phyloP scores from a whole-genome alignment of 2,113 vertebrate species.

The Pedetes capensis region DNA sequence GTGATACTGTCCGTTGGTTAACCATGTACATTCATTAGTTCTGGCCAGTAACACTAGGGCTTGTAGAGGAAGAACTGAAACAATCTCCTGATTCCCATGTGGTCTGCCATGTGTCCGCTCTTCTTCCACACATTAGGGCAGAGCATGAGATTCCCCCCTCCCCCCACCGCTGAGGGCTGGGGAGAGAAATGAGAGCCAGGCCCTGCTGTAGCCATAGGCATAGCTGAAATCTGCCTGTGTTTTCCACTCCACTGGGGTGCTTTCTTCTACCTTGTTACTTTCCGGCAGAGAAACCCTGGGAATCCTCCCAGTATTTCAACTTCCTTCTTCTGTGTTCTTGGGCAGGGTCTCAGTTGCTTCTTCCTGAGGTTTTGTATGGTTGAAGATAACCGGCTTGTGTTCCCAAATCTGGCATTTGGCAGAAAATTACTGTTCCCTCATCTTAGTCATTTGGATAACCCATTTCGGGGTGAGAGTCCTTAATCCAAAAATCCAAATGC shows the following conservation, averaged over 20 bases:
- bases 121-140: background rate
- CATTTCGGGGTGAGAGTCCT: background rate
- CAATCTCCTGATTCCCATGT: background rate
- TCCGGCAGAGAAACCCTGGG: background rate
- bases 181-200: background rate
- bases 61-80: background rate
- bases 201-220: background rate
- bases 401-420: background rate
- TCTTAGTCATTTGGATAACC: background rate
- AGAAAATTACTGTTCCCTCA: background rate
- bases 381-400: background rate
- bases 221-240: background rate
- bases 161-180: accelerated
- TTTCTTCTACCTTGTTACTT: background rate
- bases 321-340: background rate
- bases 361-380: background rate
- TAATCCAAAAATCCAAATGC: background rate
- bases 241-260: accelerated
- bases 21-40: background rate
- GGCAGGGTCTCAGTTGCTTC: background rate
- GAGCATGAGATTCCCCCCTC: no score
- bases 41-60: background rate
- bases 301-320: accelerated
- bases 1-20: no score
- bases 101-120: background rate